Evolutionary conservation across 1,140 invertebrate species (phyloP).

Genomic region (Whitmania pigra): DNA sequence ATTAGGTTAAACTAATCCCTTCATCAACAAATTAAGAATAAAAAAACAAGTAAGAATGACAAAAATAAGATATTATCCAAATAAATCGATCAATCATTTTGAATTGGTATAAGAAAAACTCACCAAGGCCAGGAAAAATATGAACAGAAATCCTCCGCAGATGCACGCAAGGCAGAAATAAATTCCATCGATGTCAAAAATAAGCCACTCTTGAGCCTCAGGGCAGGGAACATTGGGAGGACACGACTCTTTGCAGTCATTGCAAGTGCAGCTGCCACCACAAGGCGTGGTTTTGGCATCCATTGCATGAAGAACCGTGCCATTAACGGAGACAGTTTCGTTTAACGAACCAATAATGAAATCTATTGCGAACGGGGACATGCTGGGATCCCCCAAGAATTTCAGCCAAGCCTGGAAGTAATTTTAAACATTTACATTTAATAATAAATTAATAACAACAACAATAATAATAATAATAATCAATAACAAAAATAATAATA

Average conservation of each 20-base stretch:
- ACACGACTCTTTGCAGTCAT: slow-evolving; percentile 72
- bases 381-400: neutral
- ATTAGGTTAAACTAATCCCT: neutral
- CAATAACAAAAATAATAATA: neutral
- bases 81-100: neutral
- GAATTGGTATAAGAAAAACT: slow-evolving; percentile 24
- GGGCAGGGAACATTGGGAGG: slow-evolving; percentile 57
- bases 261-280: slow-evolving; percentile 65
- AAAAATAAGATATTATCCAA: neutral
- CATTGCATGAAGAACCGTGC: slow-evolving; percentile 47
- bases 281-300: slow-evolving; percentile 56
- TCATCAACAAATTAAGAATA: neutral
- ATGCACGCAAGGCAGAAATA: slow-evolving; percentile 61
- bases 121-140: slow-evolving; percentile 36
- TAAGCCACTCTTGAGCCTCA: slow-evolving; percentile 51
- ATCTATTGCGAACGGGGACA: slow-evolving; percentile 62
- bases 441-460: neutral
- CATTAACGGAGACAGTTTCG: slow-evolving; percentile 29
- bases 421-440: neutral
- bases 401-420: slow-evolving; percentile 44
- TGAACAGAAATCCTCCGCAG: slow-evolving; percentile 48
- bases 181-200: slow-evolving; percentile 61
- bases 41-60: neutral
- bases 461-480: too few relatives aligned
- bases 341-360: slow-evolving; percentile 44